These are phyloP conservation scores for Phalloptychus januarius DNA, from an alignment of 2,797 vertebrate genomes.

Conservation along the genomic window DNA sequence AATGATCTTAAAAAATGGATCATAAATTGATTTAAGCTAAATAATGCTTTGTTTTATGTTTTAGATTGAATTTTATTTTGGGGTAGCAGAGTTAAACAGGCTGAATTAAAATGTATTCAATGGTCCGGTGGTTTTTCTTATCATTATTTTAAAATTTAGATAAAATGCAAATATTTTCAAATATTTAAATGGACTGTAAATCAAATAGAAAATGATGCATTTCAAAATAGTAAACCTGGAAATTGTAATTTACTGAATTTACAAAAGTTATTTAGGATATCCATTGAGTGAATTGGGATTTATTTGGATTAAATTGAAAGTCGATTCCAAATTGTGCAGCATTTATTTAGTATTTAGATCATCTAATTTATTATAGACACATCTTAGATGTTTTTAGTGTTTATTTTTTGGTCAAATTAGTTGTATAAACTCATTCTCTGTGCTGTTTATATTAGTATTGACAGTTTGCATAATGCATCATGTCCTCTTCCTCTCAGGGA, in stretches of 20 bases:
- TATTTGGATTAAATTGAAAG: neutral
- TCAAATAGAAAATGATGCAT: neutral
- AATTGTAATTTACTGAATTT: neutral
- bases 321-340: neutral
- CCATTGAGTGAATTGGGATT: neutral
- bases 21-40: neutral
- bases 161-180: neutral
- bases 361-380: too few species aligned
- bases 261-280: neutral
- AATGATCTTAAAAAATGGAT: neutral
- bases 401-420: too few species aligned
- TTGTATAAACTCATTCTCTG: neutral
- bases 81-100: neutral
- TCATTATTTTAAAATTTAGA: neutral
- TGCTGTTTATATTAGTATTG: neutral
- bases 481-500: conserved; percentile 80
- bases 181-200: neutral
- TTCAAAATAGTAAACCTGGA: neutral
- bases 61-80: neutral
- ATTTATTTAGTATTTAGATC: neutral
- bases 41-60: neutral
- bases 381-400: too few species aligned
- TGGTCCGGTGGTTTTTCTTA: neutral
- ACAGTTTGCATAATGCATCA: neutral
- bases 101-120: neutral